phyloP scores from a whole-genome alignment of 2,797 vertebrate species.

The Chelon auratus region DNA sequence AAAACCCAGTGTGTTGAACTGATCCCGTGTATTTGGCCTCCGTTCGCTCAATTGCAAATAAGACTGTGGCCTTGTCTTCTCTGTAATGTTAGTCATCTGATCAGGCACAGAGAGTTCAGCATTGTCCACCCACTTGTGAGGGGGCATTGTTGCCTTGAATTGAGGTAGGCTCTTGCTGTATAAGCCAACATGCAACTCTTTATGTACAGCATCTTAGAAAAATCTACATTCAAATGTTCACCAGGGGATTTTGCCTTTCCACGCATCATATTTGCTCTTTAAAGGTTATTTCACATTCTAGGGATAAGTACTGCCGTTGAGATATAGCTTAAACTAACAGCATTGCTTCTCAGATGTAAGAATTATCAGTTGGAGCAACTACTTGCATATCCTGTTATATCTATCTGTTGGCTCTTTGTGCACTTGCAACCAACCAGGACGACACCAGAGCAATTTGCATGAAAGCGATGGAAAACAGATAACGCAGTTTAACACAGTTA shows the following conservation, averaged over 20 bases:
- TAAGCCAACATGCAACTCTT: constrained; percentile 57
- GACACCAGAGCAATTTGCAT: constrained; percentile 60
- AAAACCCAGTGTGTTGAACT: constrained; percentile 70
- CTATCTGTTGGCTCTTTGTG: constrained; percentile 51
- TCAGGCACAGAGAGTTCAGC: constrained; percentile 81
- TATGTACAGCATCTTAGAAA: constrained; percentile 50
- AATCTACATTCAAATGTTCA: constrained; percentile 13
- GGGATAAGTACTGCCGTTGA: neutral
- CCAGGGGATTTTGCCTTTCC: neutral
- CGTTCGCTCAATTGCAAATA: constrained; percentile 75
- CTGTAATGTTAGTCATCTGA: constrained; percentile 85
- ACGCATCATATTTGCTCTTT: neutral
- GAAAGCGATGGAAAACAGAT: constrained; percentile 58
- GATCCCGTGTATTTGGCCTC: constrained; percentile 74
- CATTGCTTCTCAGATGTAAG: constrained; percentile 13
- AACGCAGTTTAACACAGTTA: constrained; percentile 63
- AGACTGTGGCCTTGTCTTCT: constrained; percentile 82
- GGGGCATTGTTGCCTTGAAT: constrained; percentile 79
- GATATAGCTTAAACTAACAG: constrained; percentile 1
- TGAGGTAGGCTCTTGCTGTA: constrained; percentile 74
- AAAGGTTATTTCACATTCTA: neutral
- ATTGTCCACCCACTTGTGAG: constrained; percentile 82
- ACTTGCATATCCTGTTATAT: constrained; percentile 48
- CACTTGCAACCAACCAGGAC: constrained; percentile 55
- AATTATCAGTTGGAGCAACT: constrained; percentile 15